Base-by-base conservation (phyloP, 2,888 invertebrate species). In the Autographa gamma region DNA sequence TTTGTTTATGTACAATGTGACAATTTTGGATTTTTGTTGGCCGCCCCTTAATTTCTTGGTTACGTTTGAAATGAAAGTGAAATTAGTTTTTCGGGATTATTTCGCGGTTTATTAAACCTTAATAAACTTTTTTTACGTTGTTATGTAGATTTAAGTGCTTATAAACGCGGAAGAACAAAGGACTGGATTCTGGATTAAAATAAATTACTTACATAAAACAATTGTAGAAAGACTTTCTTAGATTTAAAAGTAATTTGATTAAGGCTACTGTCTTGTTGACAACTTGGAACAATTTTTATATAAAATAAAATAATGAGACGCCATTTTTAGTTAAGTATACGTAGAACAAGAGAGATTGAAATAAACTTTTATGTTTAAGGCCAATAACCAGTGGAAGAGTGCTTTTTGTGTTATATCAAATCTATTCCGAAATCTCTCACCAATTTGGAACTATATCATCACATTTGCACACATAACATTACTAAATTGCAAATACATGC, bases 1-100 rank as follows among this genome's bases (percentile, higher is more conserved):
- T 77, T 77, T 81, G 71, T 72, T 79, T 71, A 73, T 77, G 64
- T 74, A 76, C 69, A 76, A 73, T 71, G 72, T 70, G 71, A 70
- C 74, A 81, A 78, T 78, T 71, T 78, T 66, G 63, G 64, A 72
- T 72, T 69, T 72, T 81, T 71, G 66, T 63, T 72, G 63, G 56
- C 18, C 60, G 63, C 64, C 56, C 60, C 73, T 74, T 70, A 61
- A 73, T 77, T 72, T 76, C 60, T 64, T 58, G 70, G 69, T 60
- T 69, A 65, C 25, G 60, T 80, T 69, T 63, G 41, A 61, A 74
- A 69, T 70, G 61, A 66, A 63, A 63, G 61, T 59, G 79, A 48
- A 77, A 79, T 79, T 77, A 81, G 68, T 77, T 77, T 73, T 64
- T 43, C 3, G 62, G 31, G 66, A 75, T 76, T 66, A 69, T 70